These are phyloP conservation scores for Etia nguti DNA, from an alignment of 2,113 vertebrate genomes.

Conservation along the genomic window DNA sequence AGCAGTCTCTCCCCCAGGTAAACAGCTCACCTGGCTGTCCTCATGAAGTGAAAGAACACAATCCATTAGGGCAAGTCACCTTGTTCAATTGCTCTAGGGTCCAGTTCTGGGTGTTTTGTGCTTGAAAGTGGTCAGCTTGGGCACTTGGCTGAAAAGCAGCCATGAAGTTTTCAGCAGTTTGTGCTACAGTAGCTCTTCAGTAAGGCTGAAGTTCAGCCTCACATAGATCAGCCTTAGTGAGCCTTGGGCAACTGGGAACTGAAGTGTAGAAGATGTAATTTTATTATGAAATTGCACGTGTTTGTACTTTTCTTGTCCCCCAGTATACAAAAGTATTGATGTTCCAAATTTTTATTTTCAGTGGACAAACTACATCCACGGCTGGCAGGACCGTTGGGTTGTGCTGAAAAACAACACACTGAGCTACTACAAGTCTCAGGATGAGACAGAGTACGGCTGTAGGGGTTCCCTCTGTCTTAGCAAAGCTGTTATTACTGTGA, in stretches of 20 bases:
- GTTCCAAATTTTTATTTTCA: constrained; percentile 45
- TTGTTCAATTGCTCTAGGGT: not conserved
- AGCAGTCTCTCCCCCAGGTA: not conserved
- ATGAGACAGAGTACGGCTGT: constrained; percentile 94
- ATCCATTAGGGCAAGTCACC: not conserved
- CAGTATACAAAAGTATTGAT: not conserved
- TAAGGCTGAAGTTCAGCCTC: not conserved
- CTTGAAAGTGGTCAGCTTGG: not conserved
- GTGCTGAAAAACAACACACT: constrained; percentile 89
- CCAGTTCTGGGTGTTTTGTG: not conserved
- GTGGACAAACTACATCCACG: constrained; percentile 99
- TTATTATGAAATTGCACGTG: not conserved
- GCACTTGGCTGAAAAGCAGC: not conserved
- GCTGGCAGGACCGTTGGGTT: constrained; percentile 98
- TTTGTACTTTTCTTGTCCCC: not conserved
- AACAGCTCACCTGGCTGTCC: not conserved
- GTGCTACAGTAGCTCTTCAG: not conserved
- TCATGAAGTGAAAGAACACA: not conserved
- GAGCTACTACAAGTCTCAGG: constrained; percentile 97
- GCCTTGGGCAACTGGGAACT: not conserved
- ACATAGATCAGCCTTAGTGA: not conserved
- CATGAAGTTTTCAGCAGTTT: not conserved
- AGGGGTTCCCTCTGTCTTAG: constrained; percentile 95
- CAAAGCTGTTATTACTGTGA: constrained; percentile 95
- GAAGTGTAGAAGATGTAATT: not conserved